Conservation (phyloP, 2,888 invertebrate species). For the Pandemis cinnamomeana region DNA sequence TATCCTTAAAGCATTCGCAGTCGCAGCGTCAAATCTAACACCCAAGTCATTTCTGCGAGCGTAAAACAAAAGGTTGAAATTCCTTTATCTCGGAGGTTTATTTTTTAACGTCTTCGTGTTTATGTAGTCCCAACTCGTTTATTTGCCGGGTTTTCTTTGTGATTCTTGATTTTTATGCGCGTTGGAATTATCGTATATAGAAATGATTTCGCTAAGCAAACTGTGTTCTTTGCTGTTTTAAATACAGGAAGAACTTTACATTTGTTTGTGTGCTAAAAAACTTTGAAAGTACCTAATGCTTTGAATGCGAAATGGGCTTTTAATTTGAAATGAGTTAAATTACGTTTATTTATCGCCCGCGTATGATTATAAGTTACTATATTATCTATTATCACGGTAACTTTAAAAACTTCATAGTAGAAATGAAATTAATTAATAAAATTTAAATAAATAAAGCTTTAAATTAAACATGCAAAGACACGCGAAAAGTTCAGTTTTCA, state of each 20-base stretch:
- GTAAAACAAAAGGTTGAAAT: constrained; percentile 30
- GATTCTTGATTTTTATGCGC: not conserved
- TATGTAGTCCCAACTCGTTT: constrained; percentile 20
- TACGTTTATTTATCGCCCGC: too few relatives aligned
- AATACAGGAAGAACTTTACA: not conserved
- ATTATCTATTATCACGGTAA: too few relatives aligned
- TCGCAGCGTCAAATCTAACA: not conserved
- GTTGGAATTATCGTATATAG: not conserved
- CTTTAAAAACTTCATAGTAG: not conserved
- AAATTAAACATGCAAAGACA: not conserved
- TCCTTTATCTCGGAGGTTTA: constrained; percentile 33
- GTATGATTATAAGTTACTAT: not conserved
- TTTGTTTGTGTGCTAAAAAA: too few relatives aligned
- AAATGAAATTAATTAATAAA: not conserved
- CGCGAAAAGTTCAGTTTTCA: not conserved
- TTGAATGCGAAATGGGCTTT: too few relatives aligned
- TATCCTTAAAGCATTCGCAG: not conserved
- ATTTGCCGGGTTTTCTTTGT: not conserved
- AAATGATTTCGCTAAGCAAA: not conserved
- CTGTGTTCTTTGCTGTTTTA: not conserved
- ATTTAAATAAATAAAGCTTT: too few relatives aligned
- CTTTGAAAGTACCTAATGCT: too few relatives aligned
- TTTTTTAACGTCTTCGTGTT: constrained; percentile 25
- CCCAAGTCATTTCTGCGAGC: constrained; percentile 1
- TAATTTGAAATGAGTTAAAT: too few relatives aligned